Base-by-base conservation (phyloP, 2,888 invertebrate species). In the Periphyllus acericola region DNA sequence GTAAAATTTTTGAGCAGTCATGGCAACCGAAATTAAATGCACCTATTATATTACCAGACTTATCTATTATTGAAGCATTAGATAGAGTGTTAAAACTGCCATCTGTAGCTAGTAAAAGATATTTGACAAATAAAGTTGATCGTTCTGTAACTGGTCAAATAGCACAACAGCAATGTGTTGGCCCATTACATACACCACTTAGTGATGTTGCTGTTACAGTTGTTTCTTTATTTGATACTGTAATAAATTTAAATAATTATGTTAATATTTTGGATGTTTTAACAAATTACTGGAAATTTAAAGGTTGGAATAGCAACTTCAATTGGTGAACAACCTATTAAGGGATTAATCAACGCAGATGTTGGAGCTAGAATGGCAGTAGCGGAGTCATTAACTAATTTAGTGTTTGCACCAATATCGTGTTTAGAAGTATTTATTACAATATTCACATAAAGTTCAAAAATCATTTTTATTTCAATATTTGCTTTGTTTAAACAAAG, bases 131-230 rank as follows among this genome's bases (percentile, higher is more conserved):
- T 91, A 99, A 99, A 94, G 98, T 98, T 29, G 96, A 97, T 91
- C 94, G 99, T 74, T 98, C 98, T 91, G 99, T 99, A 17, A 96
- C 97, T 3, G 99, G 99, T 1, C 93, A 99, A 29, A 94, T 99
- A 88, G 99, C 98, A 0, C 99, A 99, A 92, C 99, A 99, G 91
- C 99, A 99, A 92, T 99, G 99, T 91, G 98, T 99, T 40, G 99
- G 99, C 0, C 98, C 99, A 0, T 92, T 99, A 0, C 99, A 99
- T 92, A 97, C 98, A 0, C 99, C 99, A 0, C 92, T 99, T 8
- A 97, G 99, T 0, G 98, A 99, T 92, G 98, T 96, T 89, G 99
- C 97, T 1, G 95, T 99, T 81, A 95, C 96, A 9, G 97, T 98
- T 0, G 93, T 98, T 46, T 96, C 98, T 0, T 95, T 97, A 92